phyloP scores from a whole-genome alignment of 2,113 vertebrate species.

The Coptodon rendalli region DNA sequence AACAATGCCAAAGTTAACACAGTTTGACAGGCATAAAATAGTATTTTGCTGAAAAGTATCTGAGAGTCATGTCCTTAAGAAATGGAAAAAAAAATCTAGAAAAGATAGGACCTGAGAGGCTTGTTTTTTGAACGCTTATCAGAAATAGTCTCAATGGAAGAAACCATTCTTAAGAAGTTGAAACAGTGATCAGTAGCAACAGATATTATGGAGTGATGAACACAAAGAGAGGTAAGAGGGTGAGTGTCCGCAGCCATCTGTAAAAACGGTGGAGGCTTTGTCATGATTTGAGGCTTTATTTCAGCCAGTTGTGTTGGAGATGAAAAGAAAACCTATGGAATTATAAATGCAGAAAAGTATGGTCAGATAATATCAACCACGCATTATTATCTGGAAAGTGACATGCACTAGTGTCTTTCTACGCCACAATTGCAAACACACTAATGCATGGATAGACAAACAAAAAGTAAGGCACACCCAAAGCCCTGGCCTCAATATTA shows the following conservation, averaged over 20 bases:
- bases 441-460: background rate
- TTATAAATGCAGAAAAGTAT: background rate
- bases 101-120: background rate
- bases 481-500: background rate
- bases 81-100: background rate
- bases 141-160: background rate
- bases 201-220: background rate
- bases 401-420: background rate
- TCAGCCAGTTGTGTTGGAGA: background rate
- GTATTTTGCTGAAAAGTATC: background rate
- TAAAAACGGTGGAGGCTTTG: fast-evolving
- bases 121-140: background rate
- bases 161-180: background rate
- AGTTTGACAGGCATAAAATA: background rate
- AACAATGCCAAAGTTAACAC: background rate
- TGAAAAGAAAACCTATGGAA: background rate
- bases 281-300: fast-evolving
- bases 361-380: background rate
- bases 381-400: background rate
- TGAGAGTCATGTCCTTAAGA: background rate
- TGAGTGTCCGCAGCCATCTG: background rate
- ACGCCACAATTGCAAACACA: background rate
- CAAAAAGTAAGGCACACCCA: background rate
- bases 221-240: fast-evolving
- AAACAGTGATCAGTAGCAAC: background rate